These are phyloP conservation scores for Pipistrellus pygmaeus DNA, from an alignment of 2,797 vertebrate species.

Conservation along the genomic window DNA sequence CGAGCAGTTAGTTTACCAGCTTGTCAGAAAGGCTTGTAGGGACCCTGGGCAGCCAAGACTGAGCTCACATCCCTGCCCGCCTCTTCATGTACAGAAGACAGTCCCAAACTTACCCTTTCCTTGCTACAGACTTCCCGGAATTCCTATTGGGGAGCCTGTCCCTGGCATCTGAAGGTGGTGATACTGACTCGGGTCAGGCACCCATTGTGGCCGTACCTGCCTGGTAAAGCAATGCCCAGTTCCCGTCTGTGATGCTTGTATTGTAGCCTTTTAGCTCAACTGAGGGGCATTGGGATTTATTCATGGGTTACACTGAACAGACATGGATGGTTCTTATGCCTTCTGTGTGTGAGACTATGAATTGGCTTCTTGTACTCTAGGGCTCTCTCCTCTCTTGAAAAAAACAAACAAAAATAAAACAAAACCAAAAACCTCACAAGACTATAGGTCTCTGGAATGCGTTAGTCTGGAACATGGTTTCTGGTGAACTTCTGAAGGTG, in stretches of 20 bases:
- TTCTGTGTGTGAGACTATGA: not conserved
- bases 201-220: not conserved
- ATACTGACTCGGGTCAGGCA: not conserved
- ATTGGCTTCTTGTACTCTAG: not conserved
- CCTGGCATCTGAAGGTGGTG: not conserved
- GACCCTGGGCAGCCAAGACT: not conserved
- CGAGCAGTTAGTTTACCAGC: not conserved
- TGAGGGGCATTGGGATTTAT: not conserved
- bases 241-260: not conserved
- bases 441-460: not conserved
- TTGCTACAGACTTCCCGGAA: not conserved
- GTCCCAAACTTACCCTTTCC: not conserved
- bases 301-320: not conserved
- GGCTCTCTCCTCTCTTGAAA: accelerated
- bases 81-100: not conserved
- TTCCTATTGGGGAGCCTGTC: not conserved
- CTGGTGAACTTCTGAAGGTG: not conserved
- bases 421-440: not conserved
- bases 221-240: not conserved
- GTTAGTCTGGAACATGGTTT: not conserved
- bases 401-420: not conserved
- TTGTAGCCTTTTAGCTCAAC: not conserved
- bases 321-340: not conserved
- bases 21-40: not conserved
- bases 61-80: not conserved